Evolutionary conservation across 1,140 invertebrate species (phyloP).

Genomic region (Pseudomyrmex flavicornis): DNA sequence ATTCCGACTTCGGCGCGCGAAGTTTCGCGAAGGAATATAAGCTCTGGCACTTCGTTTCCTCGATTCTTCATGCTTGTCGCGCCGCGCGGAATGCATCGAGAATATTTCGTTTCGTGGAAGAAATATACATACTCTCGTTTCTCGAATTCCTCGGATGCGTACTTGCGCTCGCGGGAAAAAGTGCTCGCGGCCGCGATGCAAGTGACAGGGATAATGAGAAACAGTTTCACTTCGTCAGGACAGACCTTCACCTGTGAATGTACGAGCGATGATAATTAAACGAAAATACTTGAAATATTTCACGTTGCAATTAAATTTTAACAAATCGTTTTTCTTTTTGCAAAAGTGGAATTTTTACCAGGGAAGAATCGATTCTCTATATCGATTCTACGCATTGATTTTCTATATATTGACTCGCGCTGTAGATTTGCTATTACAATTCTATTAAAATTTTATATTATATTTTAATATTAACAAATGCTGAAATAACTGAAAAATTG

Average conservation of each 20-base stretch:
- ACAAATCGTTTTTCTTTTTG: background rate
- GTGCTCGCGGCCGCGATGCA: background rate
- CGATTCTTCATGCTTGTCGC: conserved; percentile 31
- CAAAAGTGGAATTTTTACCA: conserved; percentile 4
- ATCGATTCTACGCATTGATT: background rate
- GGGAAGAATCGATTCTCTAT: background rate
- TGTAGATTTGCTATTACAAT: background rate
- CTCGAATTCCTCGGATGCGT: conserved; percentile 10
- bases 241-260: background rate
- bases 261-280: background rate
- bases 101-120: conserved; percentile 13
- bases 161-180: background rate
- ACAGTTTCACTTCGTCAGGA: background rate
- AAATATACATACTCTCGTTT: conserved; percentile 41
- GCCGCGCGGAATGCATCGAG: conserved; percentile 40
- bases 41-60: conserved; percentile 52
- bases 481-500: background rate
- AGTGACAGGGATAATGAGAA: background rate
- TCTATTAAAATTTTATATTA: background rate
- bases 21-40: conserved; percentile 39
- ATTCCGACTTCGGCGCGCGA: conserved; percentile 44
- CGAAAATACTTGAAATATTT: background rate
- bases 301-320: background rate
- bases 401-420: background rate
- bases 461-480: conserved; percentile 8